Conservation (phyloP, 2,888 invertebrate species). For the Ephialtes manifestator region DNA sequence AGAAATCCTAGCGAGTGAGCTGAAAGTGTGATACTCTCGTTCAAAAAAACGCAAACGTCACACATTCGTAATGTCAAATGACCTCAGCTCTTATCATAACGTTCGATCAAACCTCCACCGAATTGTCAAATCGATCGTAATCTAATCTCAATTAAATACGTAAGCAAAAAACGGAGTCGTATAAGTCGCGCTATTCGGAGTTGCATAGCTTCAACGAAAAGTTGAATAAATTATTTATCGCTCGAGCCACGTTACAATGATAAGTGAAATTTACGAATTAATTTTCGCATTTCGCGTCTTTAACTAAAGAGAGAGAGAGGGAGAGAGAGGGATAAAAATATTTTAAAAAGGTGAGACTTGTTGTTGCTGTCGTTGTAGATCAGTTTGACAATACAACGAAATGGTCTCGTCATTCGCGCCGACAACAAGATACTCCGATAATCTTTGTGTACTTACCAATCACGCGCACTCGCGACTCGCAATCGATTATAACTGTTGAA, state of each 20-base stretch:
- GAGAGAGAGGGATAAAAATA: background rate
- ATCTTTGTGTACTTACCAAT: conserved; percentile 1
- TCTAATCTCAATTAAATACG: conserved; percentile 22
- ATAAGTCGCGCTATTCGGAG: background rate
- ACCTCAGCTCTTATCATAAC: background rate
- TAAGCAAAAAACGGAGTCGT: no score
- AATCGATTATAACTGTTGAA: conserved; percentile 17
- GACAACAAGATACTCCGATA: background rate
- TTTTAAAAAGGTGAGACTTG: background rate
- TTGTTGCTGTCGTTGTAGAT: background rate
- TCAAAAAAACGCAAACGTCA: background rate
- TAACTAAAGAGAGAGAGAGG: background rate
- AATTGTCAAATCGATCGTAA: background rate
- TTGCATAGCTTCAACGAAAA: background rate
- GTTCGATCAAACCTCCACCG: background rate
- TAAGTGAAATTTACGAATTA: background rate
- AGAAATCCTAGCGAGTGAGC: background rate
- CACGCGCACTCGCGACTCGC: background rate
- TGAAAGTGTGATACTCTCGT: no score
- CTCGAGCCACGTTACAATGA: background rate
- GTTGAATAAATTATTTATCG: background rate
- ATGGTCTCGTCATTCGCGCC: background rate
- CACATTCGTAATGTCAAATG: background rate
- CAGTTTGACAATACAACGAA: conserved; percentile 1
- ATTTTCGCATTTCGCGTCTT: background rate